Percentiles rank a stretch among this genome's conserved stretches.
Evolutionary conservation across 2,113 vertebrate species (phyloP).

Genomic region (Mystacornis crossleyi): DNA sequence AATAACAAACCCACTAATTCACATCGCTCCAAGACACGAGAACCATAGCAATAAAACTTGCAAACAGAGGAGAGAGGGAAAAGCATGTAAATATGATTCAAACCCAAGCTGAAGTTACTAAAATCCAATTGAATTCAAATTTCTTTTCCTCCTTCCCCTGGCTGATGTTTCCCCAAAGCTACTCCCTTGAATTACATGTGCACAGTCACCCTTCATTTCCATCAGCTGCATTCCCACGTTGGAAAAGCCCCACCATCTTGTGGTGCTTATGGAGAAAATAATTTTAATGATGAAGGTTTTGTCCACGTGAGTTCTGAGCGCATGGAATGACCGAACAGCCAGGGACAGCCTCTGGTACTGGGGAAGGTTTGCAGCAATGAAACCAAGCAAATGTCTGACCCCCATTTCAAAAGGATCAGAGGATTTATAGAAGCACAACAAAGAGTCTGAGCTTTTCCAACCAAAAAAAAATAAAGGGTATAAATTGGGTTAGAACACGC

Average conservation of each 20-base stretch:
- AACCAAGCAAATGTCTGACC: neutral
- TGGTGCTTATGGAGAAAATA: neutral
- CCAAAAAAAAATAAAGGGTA: accelerated
- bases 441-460: neutral
- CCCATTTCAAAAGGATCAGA: neutral
- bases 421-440: accelerated
- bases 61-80: neutral
- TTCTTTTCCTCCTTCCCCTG: neutral
- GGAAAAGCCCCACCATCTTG: neutral
- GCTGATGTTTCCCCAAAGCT: conserved; percentile 1
- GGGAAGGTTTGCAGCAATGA: neutral
- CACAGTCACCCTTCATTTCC: neutral
- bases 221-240: neutral
- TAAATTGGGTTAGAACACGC: accelerated
- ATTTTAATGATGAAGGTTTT: neutral
- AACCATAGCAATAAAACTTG: neutral
- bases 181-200: neutral
- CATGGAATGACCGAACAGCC: neutral
- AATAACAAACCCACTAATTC: neutral
- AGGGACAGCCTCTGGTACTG: neutral
- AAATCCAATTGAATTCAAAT: conserved; percentile 11
- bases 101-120: neutral
- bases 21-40: neutral
- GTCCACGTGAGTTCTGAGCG: neutral
- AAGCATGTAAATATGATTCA: conserved; percentile 31